Percentiles rank a stretch among this genome's conserved stretches.
These are phyloP conservation scores for Temnothorax nylanderi DNA, from an alignment of 1,140 invertebrate species.

Conservation along the genomic window DNA sequence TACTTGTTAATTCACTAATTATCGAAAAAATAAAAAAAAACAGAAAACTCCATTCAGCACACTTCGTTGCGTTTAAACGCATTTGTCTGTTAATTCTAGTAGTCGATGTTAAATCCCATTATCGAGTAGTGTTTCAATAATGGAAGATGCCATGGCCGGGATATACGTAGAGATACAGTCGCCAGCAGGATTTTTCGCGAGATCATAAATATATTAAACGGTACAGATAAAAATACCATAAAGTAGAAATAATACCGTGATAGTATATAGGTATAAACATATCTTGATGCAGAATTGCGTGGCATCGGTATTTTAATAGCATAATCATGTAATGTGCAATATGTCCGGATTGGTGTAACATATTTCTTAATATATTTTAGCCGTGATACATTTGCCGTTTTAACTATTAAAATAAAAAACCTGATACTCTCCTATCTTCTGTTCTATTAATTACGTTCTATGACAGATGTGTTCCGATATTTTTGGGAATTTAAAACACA, in stretches of 20 bases:
- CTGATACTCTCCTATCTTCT: not conserved
- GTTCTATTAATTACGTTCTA: not conserved
- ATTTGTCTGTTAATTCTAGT: slow-evolving; percentile 27
- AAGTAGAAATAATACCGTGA: not conserved
- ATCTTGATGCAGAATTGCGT: not conserved
- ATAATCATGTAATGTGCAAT: not conserved
- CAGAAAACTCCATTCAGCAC: not conserved
- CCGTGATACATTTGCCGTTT: not conserved
- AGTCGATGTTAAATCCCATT: slow-evolving; percentile 30
- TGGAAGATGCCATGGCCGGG: not conserved
- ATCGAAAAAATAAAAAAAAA: not conserved
- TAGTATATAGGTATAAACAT: not conserved
- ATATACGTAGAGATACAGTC: not conserved
- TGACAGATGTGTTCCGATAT: not conserved
- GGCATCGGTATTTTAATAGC: not conserved
- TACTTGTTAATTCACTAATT: slow-evolving; percentile 13
- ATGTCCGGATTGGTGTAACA: not conserved
- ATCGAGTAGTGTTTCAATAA: not conserved
- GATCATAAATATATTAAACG: not conserved
- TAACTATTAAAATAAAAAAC: not conserved
- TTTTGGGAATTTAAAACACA: not conserved
- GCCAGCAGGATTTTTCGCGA: not conserved
- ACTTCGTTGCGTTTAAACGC: slow-evolving; percentile 3
- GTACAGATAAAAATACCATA: not conserved
- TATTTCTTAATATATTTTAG: not conserved